Percentiles rank a stretch among this genome's conserved stretches.
Evolutionary conservation across 1,140 invertebrate species (phyloP).

Genomic region (Dreissena polymorpha): DNA sequence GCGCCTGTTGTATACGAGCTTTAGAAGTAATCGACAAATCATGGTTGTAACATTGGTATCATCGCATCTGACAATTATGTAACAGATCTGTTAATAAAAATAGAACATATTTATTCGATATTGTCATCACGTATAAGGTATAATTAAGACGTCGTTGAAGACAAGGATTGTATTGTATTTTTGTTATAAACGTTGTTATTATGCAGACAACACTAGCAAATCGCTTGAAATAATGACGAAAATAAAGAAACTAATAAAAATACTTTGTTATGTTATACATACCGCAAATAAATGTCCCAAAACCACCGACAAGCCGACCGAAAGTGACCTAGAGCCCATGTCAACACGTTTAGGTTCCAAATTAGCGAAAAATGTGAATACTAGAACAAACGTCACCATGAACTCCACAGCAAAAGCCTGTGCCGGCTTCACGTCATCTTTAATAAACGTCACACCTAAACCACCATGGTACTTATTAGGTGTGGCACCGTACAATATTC

Average conservation of each 20-base stretch:
- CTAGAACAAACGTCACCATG: constrained; percentile 92
- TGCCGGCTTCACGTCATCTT: constrained; percentile 58
- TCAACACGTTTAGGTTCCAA: constrained; percentile 89
- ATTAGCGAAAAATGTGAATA: constrained; percentile 92
- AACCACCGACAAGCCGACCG: constrained; percentile 85
- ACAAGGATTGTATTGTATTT: constrained; percentile 70
- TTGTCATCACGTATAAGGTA: constrained; percentile 86
- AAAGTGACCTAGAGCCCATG: constrained; percentile 91
- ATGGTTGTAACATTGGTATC: no score
- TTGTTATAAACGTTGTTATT: constrained; percentile 86
- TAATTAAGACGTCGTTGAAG: constrained; percentile 84
- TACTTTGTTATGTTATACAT: constrained; percentile 49
- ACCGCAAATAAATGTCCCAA: constrained; percentile 74
- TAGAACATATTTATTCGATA: neutral
- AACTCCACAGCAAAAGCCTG: constrained; percentile 92
- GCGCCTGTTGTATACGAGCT: no score
- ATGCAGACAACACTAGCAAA: constrained; percentile 84
- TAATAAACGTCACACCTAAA: constrained; percentile 68
- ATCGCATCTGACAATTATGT: no score
- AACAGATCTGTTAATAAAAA: no score
- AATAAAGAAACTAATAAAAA: no score
- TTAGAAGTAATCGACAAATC: no score
- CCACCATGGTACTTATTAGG: constrained; percentile 52
- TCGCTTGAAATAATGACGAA: neutral
- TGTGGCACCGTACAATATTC: constrained; percentile 71